Evolutionary conservation across 2,797 vertebrate genomes (phyloP).

Genomic region (Labroides dimidiatus): DNA sequence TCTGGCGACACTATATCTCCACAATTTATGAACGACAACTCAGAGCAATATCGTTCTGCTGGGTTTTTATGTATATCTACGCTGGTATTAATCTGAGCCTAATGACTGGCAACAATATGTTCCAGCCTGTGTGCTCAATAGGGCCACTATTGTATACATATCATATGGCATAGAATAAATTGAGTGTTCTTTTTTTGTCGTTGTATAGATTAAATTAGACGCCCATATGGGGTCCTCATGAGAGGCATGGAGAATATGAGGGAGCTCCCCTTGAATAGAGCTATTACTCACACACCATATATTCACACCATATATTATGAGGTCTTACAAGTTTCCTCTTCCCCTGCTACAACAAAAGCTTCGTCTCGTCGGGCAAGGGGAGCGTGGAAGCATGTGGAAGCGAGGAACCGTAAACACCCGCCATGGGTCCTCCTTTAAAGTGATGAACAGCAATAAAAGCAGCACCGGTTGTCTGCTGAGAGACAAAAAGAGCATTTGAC

Average conservation of each 20-base stretch:
- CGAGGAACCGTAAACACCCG: conserved; percentile 84
- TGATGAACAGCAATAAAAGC: conserved; percentile 80
- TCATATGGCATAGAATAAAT: conserved; percentile 65
- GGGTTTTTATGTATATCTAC: conserved; percentile 67
- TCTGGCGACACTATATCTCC: conserved; percentile 79
- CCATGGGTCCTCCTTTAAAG: conserved; percentile 79
- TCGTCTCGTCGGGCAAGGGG: conserved; percentile 52
- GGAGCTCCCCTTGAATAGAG: conserved; percentile 51
- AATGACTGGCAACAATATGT: conserved; percentile 78
- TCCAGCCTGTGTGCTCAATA: conserved; percentile 58
- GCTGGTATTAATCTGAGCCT: conserved; percentile 73
- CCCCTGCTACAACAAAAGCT: conserved; percentile 62
- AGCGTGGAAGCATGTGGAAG: conserved; percentile 72
- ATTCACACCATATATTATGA: conserved; percentile 63
- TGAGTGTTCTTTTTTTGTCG: conserved; percentile 39
- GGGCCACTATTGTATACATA: conserved; percentile 50
- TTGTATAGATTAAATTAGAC: conserved; percentile 62
- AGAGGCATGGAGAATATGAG: conserved; percentile 35
- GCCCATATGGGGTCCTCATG: conserved; percentile 51
- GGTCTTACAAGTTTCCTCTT: conserved; percentile 64
- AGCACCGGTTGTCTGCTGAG: conserved; percentile 74
- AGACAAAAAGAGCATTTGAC: conserved; percentile 81
- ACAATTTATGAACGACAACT: conserved; percentile 81
- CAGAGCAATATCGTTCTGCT: conserved; percentile 67
- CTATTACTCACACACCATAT: conserved; percentile 61